phyloP scores from a whole-genome alignment of 1,140 invertebrate species.

The Papilio glaucus region DNA sequence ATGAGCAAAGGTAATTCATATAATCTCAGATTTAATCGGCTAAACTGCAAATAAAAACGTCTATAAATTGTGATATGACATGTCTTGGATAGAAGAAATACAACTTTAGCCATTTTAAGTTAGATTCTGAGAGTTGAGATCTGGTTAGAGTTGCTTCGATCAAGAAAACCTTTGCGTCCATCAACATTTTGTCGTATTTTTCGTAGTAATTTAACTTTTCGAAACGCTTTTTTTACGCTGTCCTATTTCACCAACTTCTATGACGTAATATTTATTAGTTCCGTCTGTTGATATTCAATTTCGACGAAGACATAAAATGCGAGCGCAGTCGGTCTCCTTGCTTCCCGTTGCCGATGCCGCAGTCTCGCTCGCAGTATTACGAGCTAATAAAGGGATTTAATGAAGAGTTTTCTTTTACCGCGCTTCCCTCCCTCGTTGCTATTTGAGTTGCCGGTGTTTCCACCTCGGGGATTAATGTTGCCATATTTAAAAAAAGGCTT shows the following conservation, averaged over 20 bases:
- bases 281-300: background rate
- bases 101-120: too few species aligned
- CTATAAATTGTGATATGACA: too few species aligned
- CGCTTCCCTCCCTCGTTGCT: background rate
- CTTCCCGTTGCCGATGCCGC: background rate
- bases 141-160: too few species aligned
- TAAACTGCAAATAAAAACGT: too few species aligned
- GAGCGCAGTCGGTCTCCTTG: background rate
- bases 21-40: too few species aligned
- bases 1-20: too few species aligned
- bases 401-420: conserved; percentile 52
- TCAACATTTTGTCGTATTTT: too few species aligned
- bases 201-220: too few species aligned
- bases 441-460: conserved; percentile 38
- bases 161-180: too few species aligned
- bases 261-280: background rate
- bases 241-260: background rate
- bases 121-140: too few species aligned
- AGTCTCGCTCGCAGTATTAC: conserved; percentile 39
- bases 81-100: too few species aligned
- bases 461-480: conserved; percentile 35
- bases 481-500: conserved; percentile 19
- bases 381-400: conserved; percentile 55
- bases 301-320: conserved; percentile 6
- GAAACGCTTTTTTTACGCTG: too few species aligned